These are phyloP conservation scores for Boleophthalmus pectinirostris DNA, from an alignment of 2,113 vertebrate genomes.

Conservation along the genomic window DNA sequence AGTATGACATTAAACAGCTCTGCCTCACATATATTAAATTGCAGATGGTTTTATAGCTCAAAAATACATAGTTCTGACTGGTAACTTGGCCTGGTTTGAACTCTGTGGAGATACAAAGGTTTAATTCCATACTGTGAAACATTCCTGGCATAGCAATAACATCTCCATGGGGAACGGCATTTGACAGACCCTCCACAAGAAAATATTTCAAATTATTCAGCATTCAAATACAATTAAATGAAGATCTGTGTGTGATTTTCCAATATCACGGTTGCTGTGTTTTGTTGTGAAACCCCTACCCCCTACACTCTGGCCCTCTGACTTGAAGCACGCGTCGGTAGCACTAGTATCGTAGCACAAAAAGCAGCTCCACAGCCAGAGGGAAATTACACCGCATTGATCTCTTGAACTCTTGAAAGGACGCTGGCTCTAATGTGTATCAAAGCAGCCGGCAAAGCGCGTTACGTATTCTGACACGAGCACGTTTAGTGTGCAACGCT, in stretches of 20 bases:
- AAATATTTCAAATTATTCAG: too few species aligned
- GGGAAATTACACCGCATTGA: conserved; percentile 44
- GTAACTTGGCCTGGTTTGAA: too few species aligned
- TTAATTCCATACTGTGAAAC: too few species aligned
- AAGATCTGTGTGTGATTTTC: neutral
- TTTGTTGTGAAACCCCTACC: neutral
- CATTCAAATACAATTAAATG: neutral
- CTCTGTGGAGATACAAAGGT: too few species aligned
- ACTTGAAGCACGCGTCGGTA: conserved; percentile 2
- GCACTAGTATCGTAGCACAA: neutral
- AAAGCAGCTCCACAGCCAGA: conserved; percentile 12
- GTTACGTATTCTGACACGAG: conserved; percentile 44
- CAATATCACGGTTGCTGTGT: neutral
- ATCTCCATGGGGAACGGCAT: too few species aligned
- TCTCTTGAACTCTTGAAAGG: conserved; percentile 58
- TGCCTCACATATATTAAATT: too few species aligned
- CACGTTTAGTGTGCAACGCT: conserved; percentile 48
- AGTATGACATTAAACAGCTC: too few species aligned
- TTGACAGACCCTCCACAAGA: too few species aligned
- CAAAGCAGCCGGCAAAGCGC: conserved; percentile 46
- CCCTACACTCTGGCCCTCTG: neutral
- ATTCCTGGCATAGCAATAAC: too few species aligned
- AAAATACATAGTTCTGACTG: too few species aligned
- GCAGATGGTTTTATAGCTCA: too few species aligned
- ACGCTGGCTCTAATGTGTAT: conserved; percentile 56